Evolutionary conservation across 2,113 vertebrate genomes (phyloP).

Genomic region (Triplophysa dalaica): DNA sequence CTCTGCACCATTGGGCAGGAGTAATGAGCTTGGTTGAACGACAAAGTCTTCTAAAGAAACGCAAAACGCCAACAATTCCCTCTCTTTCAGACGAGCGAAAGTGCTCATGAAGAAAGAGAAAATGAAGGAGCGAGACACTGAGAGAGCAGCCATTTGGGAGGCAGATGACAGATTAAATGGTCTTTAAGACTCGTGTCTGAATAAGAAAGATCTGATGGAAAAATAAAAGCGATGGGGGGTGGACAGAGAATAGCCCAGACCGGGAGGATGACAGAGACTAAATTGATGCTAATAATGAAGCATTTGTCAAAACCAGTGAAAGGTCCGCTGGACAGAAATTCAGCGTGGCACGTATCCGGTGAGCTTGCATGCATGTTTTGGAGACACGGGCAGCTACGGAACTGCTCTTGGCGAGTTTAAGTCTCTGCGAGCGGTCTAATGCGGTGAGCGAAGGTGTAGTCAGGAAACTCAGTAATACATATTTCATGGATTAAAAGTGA

Average conservation of each 20-base stretch:
- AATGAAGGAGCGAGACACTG: not conserved
- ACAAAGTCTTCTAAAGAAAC: slow-evolving; percentile 18
- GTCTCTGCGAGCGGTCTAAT: slow-evolving; percentile 22
- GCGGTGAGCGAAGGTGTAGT: slow-evolving; percentile 22
- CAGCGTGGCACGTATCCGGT: not conserved
- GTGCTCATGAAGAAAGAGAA: slow-evolving; percentile 8
- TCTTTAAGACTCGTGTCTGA: not conserved
- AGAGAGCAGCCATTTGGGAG: slow-evolving; percentile 27
- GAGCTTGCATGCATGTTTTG: not conserved
- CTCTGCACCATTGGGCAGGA: slow-evolving; percentile 27
- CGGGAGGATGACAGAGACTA: not conserved
- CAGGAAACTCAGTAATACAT: slow-evolving; percentile 38
- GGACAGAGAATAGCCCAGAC: not conserved
- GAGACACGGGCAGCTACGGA: not conserved
- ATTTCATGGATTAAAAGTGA: slow-evolving; percentile 50
- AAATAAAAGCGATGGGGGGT: not conserved
- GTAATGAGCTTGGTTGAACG: slow-evolving; percentile 33
- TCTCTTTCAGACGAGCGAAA: not conserved
- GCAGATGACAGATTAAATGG: slow-evolving; percentile 32
- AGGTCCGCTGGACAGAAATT: slow-evolving; percentile 2
- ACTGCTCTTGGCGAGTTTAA: slow-evolving; percentile 3
- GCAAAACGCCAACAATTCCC: slow-evolving; percentile 11
- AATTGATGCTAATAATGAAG: slow-evolving; percentile 6
- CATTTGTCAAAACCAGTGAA: not conserved
- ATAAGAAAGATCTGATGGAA: slow-evolving; percentile 21